Percentiles rank a stretch among this genome's conserved stretches.
These are phyloP conservation scores for Morus bassanus DNA, from an alignment of 2,797 vertebrate genomes.

Conservation along the genomic window DNA sequence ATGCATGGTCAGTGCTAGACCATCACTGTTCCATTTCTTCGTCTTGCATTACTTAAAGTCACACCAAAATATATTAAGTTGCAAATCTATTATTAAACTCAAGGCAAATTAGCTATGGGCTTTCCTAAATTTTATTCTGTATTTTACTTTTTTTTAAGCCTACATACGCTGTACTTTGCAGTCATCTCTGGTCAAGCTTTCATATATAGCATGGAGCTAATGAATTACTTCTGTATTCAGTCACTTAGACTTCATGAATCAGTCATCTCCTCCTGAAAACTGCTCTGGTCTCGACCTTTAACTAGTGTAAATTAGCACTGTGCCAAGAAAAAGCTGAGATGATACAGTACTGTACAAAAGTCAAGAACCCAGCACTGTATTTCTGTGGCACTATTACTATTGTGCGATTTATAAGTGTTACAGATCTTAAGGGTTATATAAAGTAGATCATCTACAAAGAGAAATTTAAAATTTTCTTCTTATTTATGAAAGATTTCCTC, in stretches of 20 bases:
- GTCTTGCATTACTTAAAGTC: not conserved
- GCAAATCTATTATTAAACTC: not conserved
- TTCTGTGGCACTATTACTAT: not conserved
- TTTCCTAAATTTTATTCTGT: not conserved
- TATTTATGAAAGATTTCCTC: not conserved
- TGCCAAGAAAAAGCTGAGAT: constrained; percentile 36
- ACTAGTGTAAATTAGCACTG: constrained; percentile 55
- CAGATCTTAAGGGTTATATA: not conserved
- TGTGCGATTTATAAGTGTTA: not conserved
- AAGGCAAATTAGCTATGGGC: not conserved
- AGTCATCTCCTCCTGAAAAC: constrained; percentile 65
- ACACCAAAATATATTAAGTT: not conserved
- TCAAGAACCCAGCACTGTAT: not conserved
- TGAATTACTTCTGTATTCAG: constrained; percentile 66
- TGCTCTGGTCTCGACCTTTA: constrained; percentile 62
- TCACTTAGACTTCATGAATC: constrained; percentile 69
- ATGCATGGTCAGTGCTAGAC: not conserved
- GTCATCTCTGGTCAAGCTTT: constrained; percentile 33
- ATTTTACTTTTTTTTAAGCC: not conserved
- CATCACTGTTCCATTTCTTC: not conserved
- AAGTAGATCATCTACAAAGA: not conserved
- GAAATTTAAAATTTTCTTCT: not conserved
- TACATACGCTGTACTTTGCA: not conserved
- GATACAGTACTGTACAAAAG: constrained; percentile 27
- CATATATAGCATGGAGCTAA: constrained; percentile 23